These are phyloP conservation scores for Carcinoscorpius rotundicauda DNA, from an alignment of 1,140 invertebrate species.

Conservation along the genomic window DNA sequence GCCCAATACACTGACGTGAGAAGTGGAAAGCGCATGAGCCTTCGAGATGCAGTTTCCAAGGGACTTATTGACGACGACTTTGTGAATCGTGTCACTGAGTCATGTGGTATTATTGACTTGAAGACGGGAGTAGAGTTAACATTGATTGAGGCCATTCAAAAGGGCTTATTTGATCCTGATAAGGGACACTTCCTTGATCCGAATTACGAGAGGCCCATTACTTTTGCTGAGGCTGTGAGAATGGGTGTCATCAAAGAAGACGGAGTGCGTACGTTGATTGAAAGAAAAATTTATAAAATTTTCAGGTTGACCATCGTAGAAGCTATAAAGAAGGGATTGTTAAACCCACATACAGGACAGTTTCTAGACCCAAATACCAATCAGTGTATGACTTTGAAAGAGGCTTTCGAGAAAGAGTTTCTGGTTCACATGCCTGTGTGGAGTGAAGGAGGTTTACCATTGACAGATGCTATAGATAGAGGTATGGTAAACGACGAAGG, in stretches of 20 bases:
- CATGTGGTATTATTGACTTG: conserved; percentile 61
- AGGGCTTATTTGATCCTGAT: conserved; percentile 73
- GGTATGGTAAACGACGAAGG: conserved; percentile 59
- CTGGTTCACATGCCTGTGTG: conserved; percentile 27
- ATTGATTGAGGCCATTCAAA: conserved; percentile 74
- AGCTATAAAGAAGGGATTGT: conserved; percentile 54
- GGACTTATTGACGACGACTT: conserved; percentile 8
- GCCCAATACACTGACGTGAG: conserved; percentile 62
- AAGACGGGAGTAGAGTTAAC: conserved; percentile 61
- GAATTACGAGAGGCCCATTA: conserved; percentile 49
- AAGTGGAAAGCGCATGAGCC: conserved; percentile 56
- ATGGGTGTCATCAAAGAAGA: conserved; percentile 31
- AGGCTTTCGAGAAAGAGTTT: conserved; percentile 39
- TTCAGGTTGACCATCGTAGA: conserved; percentile 50
- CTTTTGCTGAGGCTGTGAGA: conserved; percentile 64
- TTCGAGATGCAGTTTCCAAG: conserved; percentile 56
- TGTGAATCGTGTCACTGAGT: conserved; percentile 34
- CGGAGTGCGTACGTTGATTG: conserved; percentile 32
- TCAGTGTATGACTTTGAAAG: conserved; percentile 33
- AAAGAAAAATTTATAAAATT: conserved; percentile 17
- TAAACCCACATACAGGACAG: conserved; percentile 56
- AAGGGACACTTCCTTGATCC: conserved; percentile 45
- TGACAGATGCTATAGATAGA: conserved; percentile 67
- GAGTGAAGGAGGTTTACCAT: conserved; percentile 40
- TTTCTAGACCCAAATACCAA: conserved; percentile 52